Percentiles rank a stretch among this genome's conserved stretches.
phyloP scores from a whole-genome alignment of 2,797 vertebrate species.

The Gastrophryne carolinensis region DNA sequence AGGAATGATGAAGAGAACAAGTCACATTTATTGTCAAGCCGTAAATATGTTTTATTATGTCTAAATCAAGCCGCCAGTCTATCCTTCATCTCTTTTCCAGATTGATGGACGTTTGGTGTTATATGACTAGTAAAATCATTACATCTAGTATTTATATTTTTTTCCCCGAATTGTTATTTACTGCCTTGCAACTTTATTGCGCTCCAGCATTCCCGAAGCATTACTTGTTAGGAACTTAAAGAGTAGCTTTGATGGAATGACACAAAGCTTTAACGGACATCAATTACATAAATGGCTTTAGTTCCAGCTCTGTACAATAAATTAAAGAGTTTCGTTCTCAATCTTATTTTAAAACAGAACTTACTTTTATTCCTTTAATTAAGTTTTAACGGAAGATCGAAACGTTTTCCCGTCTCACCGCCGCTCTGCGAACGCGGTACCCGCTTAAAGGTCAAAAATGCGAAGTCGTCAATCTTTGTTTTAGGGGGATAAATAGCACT shows the following conservation, averaged over 20 bases:
- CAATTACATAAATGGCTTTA: neutral
- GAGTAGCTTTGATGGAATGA: neutral
- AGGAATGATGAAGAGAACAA: conserved; percentile 53
- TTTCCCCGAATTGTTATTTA: conserved; percentile 41
- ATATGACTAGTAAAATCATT: conserved; percentile 41
- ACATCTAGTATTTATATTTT: conserved; percentile 33
- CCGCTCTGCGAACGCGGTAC: no score
- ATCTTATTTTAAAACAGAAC: conserved; percentile 62
- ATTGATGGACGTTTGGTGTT: conserved; percentile 36
- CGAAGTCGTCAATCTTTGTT: conserved; percentile 78
- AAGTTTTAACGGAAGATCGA: conserved; percentile 59
- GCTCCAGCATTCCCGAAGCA: neutral
- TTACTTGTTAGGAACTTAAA: neutral
- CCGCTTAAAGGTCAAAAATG: conserved; percentile 86
- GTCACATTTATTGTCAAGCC: conserved; percentile 54
- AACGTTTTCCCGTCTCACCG: conserved; percentile 68
- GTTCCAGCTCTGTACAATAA: neutral
- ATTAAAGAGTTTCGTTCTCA: conserved; percentile 29
- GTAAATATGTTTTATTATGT: conserved; percentile 62
- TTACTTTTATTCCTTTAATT: conserved; percentile 57
- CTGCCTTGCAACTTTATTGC: conserved; percentile 3
- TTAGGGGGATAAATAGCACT: conserved; percentile 85
- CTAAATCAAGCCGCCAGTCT: conserved; percentile 62
- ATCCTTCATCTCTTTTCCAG: conserved; percentile 19
- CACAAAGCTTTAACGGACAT: neutral